Conservation (phyloP, 2,888 invertebrate species). For the Cheilosia urbana region DNA sequence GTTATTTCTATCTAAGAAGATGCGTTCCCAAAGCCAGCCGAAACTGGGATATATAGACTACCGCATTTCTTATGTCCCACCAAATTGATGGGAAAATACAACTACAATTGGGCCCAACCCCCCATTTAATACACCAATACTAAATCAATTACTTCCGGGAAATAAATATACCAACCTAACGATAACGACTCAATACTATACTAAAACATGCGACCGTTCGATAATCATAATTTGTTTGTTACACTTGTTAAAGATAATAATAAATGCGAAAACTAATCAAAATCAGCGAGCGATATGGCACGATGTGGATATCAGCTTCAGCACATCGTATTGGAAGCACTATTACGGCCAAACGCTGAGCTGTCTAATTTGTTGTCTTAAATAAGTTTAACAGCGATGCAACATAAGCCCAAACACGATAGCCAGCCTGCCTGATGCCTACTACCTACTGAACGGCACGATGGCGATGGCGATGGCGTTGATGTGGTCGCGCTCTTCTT, state of each 20-base stretch:
- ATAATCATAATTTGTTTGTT: slow-evolving; percentile 68
- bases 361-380: slow-evolving; percentile 76
- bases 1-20: no score
- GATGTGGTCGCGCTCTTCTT: slow-evolving; percentile 45
- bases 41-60: no score
- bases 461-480: slow-evolving; percentile 42
- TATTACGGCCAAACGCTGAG: slow-evolving; percentile 72
- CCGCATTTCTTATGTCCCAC: no score
- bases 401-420: slow-evolving; percentile 75
- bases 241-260: slow-evolving; percentile 73
- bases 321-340: slow-evolving; percentile 62
- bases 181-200: slow-evolving; percentile 57
- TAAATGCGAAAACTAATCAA: slow-evolving; percentile 69
- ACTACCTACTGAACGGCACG: slow-evolving; percentile 53
- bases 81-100: no score
- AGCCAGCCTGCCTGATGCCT: slow-evolving; percentile 60
- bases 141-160: background rate
- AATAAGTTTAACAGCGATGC: slow-evolving; percentile 75
- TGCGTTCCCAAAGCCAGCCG: no score
- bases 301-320: slow-evolving; percentile 57
- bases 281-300: slow-evolving; percentile 28
- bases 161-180: slow-evolving; percentile 25
- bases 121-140: background rate
- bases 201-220: slow-evolving; percentile 22
- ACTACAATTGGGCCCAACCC: no score